Evolutionary conservation across 2,888 invertebrate genomes (phyloP).

Genomic region (Limenitis camilla): DNA sequence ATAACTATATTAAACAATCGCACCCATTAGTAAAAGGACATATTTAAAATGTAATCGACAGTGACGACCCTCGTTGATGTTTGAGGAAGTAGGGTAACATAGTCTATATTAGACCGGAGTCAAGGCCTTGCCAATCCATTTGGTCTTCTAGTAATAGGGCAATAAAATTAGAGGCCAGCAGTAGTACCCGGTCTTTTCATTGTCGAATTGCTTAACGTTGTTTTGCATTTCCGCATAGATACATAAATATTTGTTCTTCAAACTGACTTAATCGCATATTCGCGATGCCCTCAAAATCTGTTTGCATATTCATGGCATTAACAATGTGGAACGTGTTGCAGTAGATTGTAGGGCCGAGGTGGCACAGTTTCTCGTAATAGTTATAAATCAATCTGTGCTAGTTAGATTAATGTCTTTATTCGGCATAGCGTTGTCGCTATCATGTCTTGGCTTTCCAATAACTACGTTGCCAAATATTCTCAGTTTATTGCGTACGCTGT

Average conservation of each 20-base stretch:
- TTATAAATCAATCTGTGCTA: constrained; percentile 68
- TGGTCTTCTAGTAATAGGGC: constrained; percentile 62
- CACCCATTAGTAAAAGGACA: neutral
- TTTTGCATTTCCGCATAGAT: constrained; percentile 20
- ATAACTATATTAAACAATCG: neutral
- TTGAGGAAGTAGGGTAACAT: constrained; percentile 67
- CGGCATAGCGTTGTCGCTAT: constrained; percentile 45
- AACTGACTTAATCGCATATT: constrained; percentile 20
- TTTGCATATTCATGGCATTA: constrained; percentile 62
- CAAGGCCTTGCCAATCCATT: constrained; percentile 68
- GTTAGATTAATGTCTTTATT: constrained; percentile 61
- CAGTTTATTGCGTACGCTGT: constrained; percentile 34
- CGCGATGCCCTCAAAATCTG: constrained; percentile 35
- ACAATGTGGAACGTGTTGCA: constrained; percentile 58
- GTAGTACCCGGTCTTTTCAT: constrained; percentile 45
- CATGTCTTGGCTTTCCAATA: constrained; percentile 61
- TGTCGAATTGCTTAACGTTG: constrained; percentile 30
- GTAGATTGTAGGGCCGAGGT: constrained; percentile 58
- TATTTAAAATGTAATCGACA: constrained; percentile 41
- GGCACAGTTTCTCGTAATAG: constrained; percentile 67
- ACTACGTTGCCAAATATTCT: constrained; percentile 54
- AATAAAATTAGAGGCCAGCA: constrained; percentile 60
- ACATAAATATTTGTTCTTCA: constrained; percentile 5
- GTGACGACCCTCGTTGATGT: constrained; percentile 53
- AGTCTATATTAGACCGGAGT: constrained; percentile 67